Percentiles rank a stretch among this genome's conserved stretches.
phyloP scores from a whole-genome alignment of 2,888 invertebrate genomes.

The Polietes domitor region DNA sequence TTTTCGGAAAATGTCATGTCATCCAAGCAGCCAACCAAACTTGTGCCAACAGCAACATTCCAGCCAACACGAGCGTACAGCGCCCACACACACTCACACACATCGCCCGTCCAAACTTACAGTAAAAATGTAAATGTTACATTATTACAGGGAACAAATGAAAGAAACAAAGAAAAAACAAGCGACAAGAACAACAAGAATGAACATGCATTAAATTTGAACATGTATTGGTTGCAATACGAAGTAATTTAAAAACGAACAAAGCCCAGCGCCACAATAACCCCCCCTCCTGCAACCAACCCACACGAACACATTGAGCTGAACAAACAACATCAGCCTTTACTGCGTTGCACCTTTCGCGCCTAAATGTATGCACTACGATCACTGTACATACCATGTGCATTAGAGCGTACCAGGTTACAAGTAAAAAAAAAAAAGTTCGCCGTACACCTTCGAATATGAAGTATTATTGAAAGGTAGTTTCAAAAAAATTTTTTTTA shows the following conservation, averaged over 20 bases:
- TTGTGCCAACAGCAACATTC: conserved; percentile 37
- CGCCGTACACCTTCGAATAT: too few species aligned
- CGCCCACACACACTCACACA: conserved; percentile 22
- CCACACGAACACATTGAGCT: too few species aligned
- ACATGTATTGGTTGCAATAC: conserved; percentile 20
- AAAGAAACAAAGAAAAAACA: conserved; percentile 43
- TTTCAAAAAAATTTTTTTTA: too few species aligned
- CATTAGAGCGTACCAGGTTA: too few species aligned
- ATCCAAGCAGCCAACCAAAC: conserved; percentile 48
- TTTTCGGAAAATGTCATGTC: conserved; percentile 69
- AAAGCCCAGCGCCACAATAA: not conserved
- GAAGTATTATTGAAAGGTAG: too few species aligned
- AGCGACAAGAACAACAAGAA: not conserved
- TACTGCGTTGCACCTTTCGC: not conserved
- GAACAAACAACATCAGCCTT: too few species aligned
- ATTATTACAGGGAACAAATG: conserved; percentile 35
- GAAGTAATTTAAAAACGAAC: conserved; percentile 19
- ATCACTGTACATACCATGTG: too few species aligned
- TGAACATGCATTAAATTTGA: conserved; percentile 9
- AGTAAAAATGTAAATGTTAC: conserved; percentile 43
- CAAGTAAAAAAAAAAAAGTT: too few species aligned
- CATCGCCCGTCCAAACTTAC: not conserved
- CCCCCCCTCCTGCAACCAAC: not conserved
- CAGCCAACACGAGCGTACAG: conserved; percentile 4
- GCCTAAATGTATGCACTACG: conserved; percentile 43